Base-by-base conservation (phyloP, 1,140 invertebrate genomes). In the Drosophila sproati region DNA sequence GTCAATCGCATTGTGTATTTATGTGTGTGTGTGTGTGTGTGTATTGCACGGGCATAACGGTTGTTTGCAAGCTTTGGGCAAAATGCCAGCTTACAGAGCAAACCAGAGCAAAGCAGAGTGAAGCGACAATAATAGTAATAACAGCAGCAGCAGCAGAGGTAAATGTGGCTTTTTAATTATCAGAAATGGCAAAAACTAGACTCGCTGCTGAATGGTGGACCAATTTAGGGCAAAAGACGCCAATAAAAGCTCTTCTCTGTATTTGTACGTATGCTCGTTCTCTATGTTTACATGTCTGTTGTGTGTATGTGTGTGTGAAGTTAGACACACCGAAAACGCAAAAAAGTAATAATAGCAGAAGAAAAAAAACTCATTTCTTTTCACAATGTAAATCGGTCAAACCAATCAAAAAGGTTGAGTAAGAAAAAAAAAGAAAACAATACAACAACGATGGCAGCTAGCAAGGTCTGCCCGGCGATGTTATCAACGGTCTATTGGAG, bases 311-410 rank as follows among this genome's bases (percentile, higher is more conserved):
- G 29, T 47, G 41, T 54, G 41, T 51, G 41, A 69, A 61, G 64
- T 48, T 56, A 69, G 71, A 55, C 39, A 62, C 39, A 12, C 5
- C 68, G 32, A 79, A 83, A 73, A 56, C 29, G 41, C 56, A 62
- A 63, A 31, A 51, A 10, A 60, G 2, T 57, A 71, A 52, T 20
- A 31, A 41, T 28, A 60, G 50, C 56, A 34, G 57, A 7, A 45
- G 41, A 35, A 5, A 63, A 37, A 57, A 51, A 80, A 88, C 82
- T 73, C 72, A 87, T 87, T 87, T 87, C 82, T 86, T 86, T 88
- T 80, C 83, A 87, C 82, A 88, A 88, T 88, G 76, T 83, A 88
- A 88, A 87, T 87, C 83, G 82, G 82, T 87, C 82, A 87, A 82
- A 87, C 83, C 82, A 87, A 87, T 87, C 83, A 87, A 88, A 86